These are phyloP conservation scores for Dryobota labecula DNA, from an alignment of 2,888 invertebrate species.

Conservation along the genomic window DNA sequence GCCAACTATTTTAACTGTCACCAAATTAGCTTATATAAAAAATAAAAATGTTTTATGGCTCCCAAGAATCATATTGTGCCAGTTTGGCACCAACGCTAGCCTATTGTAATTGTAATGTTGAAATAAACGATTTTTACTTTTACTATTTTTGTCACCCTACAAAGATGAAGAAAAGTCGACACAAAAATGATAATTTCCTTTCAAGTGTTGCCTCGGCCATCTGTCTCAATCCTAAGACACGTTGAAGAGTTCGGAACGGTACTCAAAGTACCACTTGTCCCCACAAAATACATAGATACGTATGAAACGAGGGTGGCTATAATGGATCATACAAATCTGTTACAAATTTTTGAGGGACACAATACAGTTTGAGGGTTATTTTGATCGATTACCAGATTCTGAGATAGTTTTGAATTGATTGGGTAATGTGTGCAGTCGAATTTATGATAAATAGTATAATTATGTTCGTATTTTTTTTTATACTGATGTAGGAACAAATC, in stretches of 20 bases:
- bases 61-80: no score
- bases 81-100: no score
- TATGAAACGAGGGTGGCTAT: conserved; percentile 66
- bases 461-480: neutral
- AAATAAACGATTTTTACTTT: no score
- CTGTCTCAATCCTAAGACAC: conserved; percentile 81
- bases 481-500: no score
- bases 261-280: conserved; percentile 67
- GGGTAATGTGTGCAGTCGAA: neutral
- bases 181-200: conserved; percentile 64
- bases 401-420: conserved; percentile 45
- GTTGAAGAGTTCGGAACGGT: conserved; percentile 71
- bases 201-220: conserved; percentile 70
- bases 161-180: conserved; percentile 9
- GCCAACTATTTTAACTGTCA: no score
- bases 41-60: no score
- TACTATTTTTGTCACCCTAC: conserved; percentile 10
- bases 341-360: conserved; percentile 75
- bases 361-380: conserved; percentile 60
- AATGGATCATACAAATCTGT: conserved; percentile 74
- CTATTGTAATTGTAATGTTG: no score
- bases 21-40: no score
- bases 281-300: conserved; percentile 53
- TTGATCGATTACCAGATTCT: conserved; percentile 68
- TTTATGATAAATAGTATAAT: neutral